Conservation (phyloP, 2,888 invertebrate genomes). For the Leistus spinibarbis region DNA sequence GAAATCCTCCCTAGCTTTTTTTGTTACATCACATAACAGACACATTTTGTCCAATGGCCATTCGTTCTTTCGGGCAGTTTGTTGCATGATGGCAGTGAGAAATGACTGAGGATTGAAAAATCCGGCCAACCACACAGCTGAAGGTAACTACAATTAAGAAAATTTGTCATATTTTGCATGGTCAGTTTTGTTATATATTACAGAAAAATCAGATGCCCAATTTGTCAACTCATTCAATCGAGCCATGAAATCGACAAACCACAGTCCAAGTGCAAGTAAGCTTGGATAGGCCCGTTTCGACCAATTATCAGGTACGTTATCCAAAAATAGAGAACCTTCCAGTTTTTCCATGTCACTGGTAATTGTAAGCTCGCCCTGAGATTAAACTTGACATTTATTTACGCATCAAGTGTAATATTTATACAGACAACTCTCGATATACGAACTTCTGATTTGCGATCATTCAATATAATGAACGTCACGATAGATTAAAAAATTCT, state of each 20-base stretch:
- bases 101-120: conserved; percentile 98
- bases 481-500: too few relatives aligned
- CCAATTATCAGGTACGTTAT: conserved; percentile 88
- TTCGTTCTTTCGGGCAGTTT: conserved; percentile 93
- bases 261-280: conserved; percentile 77
- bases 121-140: conserved; percentile 91
- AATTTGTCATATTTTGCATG: conserved; percentile 5
- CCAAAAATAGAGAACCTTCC: conserved; percentile 85
- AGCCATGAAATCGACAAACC: conserved; percentile 85
- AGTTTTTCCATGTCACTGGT: conserved; percentile 90
- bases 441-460: background rate
- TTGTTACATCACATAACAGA: conserved; percentile 92
- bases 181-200: conserved; percentile 46
- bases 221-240: conserved; percentile 81
- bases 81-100: conserved; percentile 96
- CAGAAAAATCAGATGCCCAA: conserved; percentile 87
- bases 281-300: conserved; percentile 88
- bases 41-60: conserved; percentile 97
- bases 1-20: conserved; percentile 84
- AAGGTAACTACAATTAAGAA: conserved; percentile 66
- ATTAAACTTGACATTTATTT: conserved; percentile 25
- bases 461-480: background rate
- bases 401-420: background rate
- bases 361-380: conserved; percentile 88
- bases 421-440: background rate